phyloP scores from a whole-genome alignment of 2,113 vertebrate species.

The Phalacrocorax pelagicus region DNA sequence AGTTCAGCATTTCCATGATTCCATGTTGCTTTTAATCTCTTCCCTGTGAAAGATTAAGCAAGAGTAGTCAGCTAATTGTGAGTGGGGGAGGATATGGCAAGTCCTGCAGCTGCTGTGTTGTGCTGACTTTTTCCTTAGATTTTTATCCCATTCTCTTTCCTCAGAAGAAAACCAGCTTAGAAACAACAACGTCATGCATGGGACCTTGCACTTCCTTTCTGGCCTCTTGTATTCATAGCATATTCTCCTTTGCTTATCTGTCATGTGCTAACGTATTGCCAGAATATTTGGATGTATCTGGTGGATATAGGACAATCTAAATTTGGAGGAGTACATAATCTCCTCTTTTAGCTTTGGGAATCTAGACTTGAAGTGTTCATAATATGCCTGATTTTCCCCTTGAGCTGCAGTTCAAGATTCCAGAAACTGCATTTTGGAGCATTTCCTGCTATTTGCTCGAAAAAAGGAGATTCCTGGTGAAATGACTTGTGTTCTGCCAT shows the following conservation, averaged over 20 bases:
- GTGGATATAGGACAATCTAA: background rate
- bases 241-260: background rate
- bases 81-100: background rate
- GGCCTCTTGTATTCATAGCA: background rate
- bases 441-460: background rate
- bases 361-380: background rate
- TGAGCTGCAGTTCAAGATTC: background rate
- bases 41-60: background rate
- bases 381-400: background rate
- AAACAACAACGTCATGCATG: fast-evolving
- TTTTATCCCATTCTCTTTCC: background rate
- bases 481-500: background rate
- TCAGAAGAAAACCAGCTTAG: background rate
- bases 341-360: background rate
- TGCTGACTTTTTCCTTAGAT: background rate
- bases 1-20: background rate
- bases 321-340: background rate
- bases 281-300: background rate
- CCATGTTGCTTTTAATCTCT: background rate
- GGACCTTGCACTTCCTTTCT: background rate
- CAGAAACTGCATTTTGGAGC: background rate
- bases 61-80: background rate
- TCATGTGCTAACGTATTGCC: background rate
- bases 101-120: background rate
- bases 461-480: background rate